phyloP scores from a whole-genome alignment of 2,888 invertebrate genomes.

The Resseliella maxima region DNA sequence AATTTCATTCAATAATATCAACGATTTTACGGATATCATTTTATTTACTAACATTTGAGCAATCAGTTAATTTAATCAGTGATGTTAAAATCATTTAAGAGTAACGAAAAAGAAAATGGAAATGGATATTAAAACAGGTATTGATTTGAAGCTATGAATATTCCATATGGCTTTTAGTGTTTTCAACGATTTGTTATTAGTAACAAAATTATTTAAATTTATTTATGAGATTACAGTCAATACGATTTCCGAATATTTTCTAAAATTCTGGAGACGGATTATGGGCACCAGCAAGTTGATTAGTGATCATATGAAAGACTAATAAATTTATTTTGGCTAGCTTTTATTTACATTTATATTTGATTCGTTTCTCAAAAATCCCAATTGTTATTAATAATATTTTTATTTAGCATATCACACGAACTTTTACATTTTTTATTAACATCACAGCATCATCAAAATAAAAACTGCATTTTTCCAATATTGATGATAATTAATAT shows the following conservation, averaged over 20 bases:
- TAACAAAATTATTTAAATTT: slow-evolving; percentile 46
- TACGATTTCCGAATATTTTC: slow-evolving; percentile 1
- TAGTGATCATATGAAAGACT: neutral
- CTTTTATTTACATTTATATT: neutral
- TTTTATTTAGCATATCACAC: neutral
- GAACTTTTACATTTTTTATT: neutral
- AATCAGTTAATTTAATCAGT: neutral
- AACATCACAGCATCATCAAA: neutral
- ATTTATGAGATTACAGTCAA: slow-evolving; percentile 55
- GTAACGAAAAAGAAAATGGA: neutral
- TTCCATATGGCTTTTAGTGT: slow-evolving; percentile 19
- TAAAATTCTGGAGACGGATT: neutral
- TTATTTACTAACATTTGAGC: neutral
- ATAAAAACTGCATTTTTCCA: neutral
- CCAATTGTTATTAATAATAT: neutral
- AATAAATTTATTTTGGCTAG: neutral
- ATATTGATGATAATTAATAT: slow-evolving; percentile 30
- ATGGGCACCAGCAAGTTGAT: slow-evolving; percentile 13
- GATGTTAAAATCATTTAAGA: neutral
- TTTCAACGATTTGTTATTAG: slow-evolving; percentile 26
- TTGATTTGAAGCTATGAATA: neutral
- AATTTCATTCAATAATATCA: neutral
- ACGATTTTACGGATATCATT: neutral
- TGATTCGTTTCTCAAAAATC: neutral
- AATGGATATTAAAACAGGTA: neutral